phyloP scores from a whole-genome alignment of 1,140 invertebrate genomes.

The Apis dorsata region DNA sequence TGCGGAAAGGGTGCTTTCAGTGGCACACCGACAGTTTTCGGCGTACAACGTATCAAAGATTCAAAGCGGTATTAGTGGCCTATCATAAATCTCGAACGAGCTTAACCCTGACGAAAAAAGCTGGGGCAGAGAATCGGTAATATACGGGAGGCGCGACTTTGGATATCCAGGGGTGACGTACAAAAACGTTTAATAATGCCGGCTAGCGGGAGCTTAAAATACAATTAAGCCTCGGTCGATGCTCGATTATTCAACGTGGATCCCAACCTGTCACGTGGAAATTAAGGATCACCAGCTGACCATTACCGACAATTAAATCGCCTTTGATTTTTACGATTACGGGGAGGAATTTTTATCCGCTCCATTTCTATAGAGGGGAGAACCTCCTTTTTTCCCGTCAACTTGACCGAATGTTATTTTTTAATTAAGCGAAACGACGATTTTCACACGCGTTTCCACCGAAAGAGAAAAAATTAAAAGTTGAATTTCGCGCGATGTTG shows the following conservation, averaged over 20 bases:
- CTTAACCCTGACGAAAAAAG: conserved; percentile 45
- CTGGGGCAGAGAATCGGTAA: conserved; percentile 27
- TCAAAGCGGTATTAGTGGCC: conserved; percentile 58
- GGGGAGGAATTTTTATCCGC: background rate
- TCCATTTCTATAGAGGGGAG: background rate
- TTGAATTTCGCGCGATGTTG: background rate
- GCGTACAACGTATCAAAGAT: conserved; percentile 59
- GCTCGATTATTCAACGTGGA: conserved; percentile 17
- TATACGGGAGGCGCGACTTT: conserved; percentile 1
- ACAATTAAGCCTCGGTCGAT: conserved; percentile 23
- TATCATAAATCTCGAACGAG: conserved; percentile 58
- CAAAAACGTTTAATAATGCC: conserved; percentile 54
- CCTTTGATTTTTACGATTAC: background rate
- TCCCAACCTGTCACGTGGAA: background rate
- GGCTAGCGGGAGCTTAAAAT: conserved; percentile 30
- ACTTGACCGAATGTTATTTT: background rate
- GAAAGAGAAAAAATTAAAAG: no score
- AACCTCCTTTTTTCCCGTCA: no score
- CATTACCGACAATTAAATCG: background rate
- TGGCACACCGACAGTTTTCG: conserved; percentile 40
- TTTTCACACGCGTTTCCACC: background rate
- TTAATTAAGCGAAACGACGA: background rate
- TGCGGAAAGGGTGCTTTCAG: conserved; percentile 38
- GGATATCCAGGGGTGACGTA: background rate
- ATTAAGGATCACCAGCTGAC: background rate